Percentiles rank a stretch among this genome's conserved stretches.
Conservation (phyloP, 2,113 vertebrate species). For the Prunella himalayana region DNA sequence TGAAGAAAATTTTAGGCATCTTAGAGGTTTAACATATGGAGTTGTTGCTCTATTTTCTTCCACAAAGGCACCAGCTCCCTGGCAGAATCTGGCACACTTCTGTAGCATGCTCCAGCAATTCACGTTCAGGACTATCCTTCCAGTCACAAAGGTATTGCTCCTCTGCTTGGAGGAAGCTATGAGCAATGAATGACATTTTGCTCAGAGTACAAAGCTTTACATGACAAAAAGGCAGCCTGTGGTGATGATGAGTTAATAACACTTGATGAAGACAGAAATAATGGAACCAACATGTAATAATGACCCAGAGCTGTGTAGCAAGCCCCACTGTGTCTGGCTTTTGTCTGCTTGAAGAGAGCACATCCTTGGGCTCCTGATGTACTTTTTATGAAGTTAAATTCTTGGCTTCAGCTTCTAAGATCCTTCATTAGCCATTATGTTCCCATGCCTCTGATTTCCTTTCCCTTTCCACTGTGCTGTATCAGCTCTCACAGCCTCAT, state of each 20-base stretch:
- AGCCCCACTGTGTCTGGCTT: background rate
- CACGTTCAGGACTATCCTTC: background rate
- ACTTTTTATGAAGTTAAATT: background rate
- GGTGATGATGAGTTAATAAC: slow-evolving; percentile 6
- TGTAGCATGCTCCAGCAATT: background rate
- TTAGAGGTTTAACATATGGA: background rate
- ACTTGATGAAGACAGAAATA: slow-evolving; percentile 12
- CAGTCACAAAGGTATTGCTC: background rate
- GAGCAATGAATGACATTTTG: background rate
- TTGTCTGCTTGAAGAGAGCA: background rate
- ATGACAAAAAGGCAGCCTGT: background rate
- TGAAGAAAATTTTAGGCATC: background rate
- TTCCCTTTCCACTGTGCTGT: background rate
- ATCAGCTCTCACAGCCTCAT: background rate
- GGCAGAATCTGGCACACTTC: background rate
- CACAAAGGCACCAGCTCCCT: background rate
- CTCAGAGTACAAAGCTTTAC: background rate
- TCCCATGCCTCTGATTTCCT: background rate
- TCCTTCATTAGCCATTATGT: background rate
- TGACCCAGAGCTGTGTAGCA: background rate
- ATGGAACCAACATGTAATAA: background rate
- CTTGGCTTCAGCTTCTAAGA: slow-evolving; percentile 4
- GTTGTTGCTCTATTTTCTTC: background rate
- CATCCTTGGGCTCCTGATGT: background rate
- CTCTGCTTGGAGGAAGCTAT: background rate